Percentiles rank a stretch among this genome's conserved stretches.
phyloP scores from a whole-genome alignment of 2,888 invertebrate genomes.

The Halictus ligatus region DNA sequence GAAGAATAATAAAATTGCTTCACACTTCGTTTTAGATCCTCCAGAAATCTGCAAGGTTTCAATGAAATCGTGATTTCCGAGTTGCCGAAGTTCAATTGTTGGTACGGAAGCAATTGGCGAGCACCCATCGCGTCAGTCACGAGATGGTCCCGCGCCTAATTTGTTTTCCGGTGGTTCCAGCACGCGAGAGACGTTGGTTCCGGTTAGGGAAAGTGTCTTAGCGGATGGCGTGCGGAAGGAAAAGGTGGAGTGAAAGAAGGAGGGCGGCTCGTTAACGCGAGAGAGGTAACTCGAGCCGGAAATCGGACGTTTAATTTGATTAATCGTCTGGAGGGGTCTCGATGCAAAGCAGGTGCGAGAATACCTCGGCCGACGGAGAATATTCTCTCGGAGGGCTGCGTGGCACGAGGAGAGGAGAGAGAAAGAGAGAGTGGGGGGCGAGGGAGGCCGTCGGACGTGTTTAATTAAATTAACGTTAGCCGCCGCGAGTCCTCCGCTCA shows the following conservation, averaged over 20 bases:
- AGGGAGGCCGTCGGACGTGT: conserved; percentile 34
- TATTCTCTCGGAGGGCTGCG: conserved; percentile 44
- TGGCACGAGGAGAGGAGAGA: neutral
- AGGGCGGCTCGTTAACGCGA: conserved; percentile 39
- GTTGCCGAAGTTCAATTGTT: neutral
- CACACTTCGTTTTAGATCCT: too few relatives aligned
- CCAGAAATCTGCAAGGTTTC: too few relatives aligned
- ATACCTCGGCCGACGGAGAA: conserved; percentile 41
- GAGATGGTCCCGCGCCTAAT: neutral
- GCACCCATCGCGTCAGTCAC: neutral
- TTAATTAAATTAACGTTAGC: conserved; percentile 78
- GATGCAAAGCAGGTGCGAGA: conserved; percentile 42
- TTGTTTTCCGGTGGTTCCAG: neutral
- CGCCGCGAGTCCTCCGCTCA: conserved; percentile 64
- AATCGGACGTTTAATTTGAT: conserved; percentile 62
- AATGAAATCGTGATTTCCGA: neutral
- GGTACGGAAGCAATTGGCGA: neutral
- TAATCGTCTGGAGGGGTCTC: conserved; percentile 44
- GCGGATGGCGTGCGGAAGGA: neutral
- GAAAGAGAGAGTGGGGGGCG: neutral
- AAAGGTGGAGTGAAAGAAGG: neutral
- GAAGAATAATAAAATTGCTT: too few relatives aligned
- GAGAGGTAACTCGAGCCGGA: conserved; percentile 39
- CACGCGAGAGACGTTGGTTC: neutral
- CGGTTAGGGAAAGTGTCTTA: neutral